Evolutionary conservation across 2,888 invertebrate species (phyloP).

Genomic region (Thereva unica): DNA sequence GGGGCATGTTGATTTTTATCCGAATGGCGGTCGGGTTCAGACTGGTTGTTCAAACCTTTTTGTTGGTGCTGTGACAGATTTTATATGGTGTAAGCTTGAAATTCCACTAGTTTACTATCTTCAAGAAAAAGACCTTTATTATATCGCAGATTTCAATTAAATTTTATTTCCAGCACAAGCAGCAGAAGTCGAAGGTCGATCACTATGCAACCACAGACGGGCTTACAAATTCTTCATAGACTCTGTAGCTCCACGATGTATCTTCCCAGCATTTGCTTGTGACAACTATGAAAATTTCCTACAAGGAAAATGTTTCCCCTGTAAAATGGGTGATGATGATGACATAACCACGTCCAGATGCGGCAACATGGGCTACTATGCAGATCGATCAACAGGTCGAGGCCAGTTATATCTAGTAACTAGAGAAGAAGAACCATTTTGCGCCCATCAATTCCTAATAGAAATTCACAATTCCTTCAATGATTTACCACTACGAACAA

Average conservation of each 20-base stretch:
- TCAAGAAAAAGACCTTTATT: background rate
- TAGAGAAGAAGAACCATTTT: constrained; percentile 89
- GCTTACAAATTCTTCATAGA: constrained; percentile 95
- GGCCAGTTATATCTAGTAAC: constrained; percentile 89
- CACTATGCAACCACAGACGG: constrained; percentile 88
- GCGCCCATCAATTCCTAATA: constrained; percentile 88
- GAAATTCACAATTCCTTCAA: constrained; percentile 76
- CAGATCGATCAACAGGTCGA: constrained; percentile 79
- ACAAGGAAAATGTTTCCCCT: constrained; percentile 76
- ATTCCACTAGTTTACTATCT: background rate
- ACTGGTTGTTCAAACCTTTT: constrained; percentile 91
- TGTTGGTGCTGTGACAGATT: constrained; percentile 87
- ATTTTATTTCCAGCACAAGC: constrained; percentile 59
- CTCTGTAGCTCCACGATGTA: constrained; percentile 87
- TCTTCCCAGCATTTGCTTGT: constrained; percentile 90
- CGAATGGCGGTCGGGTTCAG: constrained; percentile 89
- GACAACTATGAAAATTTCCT: constrained; percentile 82
- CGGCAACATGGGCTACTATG: constrained; percentile 93
- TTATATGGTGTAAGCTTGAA: constrained; percentile 75
- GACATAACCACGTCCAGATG: constrained; percentile 64
- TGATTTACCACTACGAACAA: constrained; percentile 63
- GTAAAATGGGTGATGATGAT: constrained; percentile 57
- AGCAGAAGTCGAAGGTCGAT: constrained; percentile 81
- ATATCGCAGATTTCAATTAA: background rate
- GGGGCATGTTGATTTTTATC: constrained; percentile 91